A percentile compares a stretch with the other conserved stretches of the same genome.
Conservation (phyloP, 53 echinoderm and acorn worm genomes). For the Holothuria leucospilota region DNA sequence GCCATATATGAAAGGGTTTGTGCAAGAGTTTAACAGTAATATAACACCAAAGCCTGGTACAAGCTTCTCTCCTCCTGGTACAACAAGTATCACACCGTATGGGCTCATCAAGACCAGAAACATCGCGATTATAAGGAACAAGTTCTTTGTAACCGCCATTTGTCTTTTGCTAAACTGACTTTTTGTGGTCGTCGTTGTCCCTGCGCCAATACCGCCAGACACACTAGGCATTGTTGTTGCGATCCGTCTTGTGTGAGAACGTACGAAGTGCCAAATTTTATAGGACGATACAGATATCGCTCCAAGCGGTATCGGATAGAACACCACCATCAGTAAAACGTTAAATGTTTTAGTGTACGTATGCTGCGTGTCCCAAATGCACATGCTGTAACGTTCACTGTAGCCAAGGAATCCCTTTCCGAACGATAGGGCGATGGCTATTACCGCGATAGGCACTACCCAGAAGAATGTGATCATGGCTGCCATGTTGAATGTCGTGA, state of each 20-base stretch:
- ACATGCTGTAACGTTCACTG: slow-evolving; percentile 77
- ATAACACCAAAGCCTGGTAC: slow-evolving; percentile 77
- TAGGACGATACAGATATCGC: slow-evolving; percentile 40
- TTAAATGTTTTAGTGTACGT: slow-evolving; percentile 72
- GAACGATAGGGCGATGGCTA: slow-evolving; percentile 65
- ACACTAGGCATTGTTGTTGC: slow-evolving; percentile 44
- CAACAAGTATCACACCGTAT: slow-evolving; percentile 72
- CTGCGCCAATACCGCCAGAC: slow-evolving; percentile 49
- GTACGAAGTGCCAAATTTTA: slow-evolving; percentile 82
- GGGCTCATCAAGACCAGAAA: slow-evolving; percentile 78
- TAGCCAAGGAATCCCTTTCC: slow-evolving; percentile 74
- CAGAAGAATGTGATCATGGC: slow-evolving; percentile 65
- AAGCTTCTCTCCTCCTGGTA: slow-evolving; percentile 77
- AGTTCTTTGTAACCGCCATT: slow-evolving; percentile 88
- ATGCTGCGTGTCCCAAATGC: slow-evolving; percentile 83
- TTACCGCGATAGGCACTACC: slow-evolving; percentile 70
- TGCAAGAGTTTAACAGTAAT: slow-evolving; percentile 77
- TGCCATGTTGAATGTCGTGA: slow-evolving; percentile 66
- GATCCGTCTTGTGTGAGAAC: slow-evolving; percentile 66
- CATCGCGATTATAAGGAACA: slow-evolving; percentile 77
- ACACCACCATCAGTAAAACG: slow-evolving; percentile 60
- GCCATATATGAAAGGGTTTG: slow-evolving; percentile 86
- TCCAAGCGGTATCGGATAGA: slow-evolving; percentile 76
- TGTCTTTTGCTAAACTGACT: slow-evolving; percentile 72
- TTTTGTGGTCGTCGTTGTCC: not conserved